Evolutionary conservation across 2,797 vertebrate genomes (phyloP).

Genomic region (Coranthus polyacanthus): DNA sequence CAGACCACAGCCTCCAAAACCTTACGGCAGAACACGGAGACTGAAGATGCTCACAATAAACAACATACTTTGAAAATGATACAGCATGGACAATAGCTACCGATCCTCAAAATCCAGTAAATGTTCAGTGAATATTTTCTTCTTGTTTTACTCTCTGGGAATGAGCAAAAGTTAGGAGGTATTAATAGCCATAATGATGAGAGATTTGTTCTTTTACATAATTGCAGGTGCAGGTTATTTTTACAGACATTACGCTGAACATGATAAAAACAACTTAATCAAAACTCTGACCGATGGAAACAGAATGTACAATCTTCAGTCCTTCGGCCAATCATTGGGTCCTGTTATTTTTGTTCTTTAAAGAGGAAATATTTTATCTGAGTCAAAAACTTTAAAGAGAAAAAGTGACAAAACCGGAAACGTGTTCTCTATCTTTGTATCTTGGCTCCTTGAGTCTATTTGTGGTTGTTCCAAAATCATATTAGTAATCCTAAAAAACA

Average conservation of each 20-base stretch:
- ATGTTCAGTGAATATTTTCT: background rate
- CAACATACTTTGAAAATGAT: too few species aligned
- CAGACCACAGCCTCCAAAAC: too few species aligned
- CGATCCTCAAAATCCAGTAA: too few species aligned
- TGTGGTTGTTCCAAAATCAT: constrained; percentile 46
- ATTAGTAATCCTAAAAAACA: constrained; percentile 49
- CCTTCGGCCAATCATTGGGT: constrained; percentile 1
- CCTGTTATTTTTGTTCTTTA: constrained; percentile 17
- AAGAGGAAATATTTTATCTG: constrained; percentile 6
- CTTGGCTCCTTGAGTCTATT: constrained; percentile 42
- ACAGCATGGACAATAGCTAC: too few species aligned
- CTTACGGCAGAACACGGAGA: too few species aligned
- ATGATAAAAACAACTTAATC: constrained; percentile 6
- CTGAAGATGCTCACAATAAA: too few species aligned
- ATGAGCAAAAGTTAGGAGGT: background rate
- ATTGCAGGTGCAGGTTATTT: constrained; percentile 15
- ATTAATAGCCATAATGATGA: background rate
- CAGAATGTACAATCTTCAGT: background rate
- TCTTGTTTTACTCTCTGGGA: background rate
- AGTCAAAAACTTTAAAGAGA: constrained; percentile 2
- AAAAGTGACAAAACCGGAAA: constrained; percentile 21
- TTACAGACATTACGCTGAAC: constrained; percentile 14
- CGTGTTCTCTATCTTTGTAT: constrained; percentile 34
- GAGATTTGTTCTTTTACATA: constrained; percentile 18
- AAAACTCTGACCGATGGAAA: constrained; percentile 13